Base-by-base conservation (phyloP, 2,888 invertebrate genomes). In the Tigriopus californicus region DNA sequence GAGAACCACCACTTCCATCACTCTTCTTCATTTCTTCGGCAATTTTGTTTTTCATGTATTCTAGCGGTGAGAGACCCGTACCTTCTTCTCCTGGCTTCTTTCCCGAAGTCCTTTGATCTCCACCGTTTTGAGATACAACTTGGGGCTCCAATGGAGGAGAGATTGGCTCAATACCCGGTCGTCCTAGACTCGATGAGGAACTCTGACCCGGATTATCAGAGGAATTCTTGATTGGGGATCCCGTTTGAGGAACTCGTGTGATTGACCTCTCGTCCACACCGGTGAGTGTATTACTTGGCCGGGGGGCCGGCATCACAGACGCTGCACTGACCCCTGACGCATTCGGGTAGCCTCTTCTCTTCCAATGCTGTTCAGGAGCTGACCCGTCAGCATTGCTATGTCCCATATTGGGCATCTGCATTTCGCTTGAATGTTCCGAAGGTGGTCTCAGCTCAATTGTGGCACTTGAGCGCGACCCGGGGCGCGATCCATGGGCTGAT, bases 191-290 rank as follows among this genome's bases (percentile, higher is more conserved):
- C 40, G 24, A 25, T 3, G 25, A n/a, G 4, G 40, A 18, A 11
- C 18, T n/a, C 15, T 49, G 13, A 18, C 51, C 41, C n/a, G 22
- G 18, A 12, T 15, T 13, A 11, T 13, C 20, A 8, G 41, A 18
- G 20, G 44, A n/a, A 18, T 33, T 18, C 22, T 52, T 52, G 11
- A 25, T 33, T 1, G 59, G 66, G 18, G 67, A 66, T 15, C 64
- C 66, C 11, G 66, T 65, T 61, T 70, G 70, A 24, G 80, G 79
- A 65, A 82, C 80, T 56, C 82, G 75, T 53, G 83, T 82, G 58
- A 83, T 82, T 67, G 82, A 81, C 40, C 83, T 73, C 66, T 84
- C 83, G 65, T 82, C 83, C 1, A 79, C 77, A 5, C 49, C 22
- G 6, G 49, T 20, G 20, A 22, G 15, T 3, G 49, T 12, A 5